Evolutionary conservation across 2,888 invertebrate genomes (phyloP).

Genomic region (Bruchidius siliquastri): DNA sequence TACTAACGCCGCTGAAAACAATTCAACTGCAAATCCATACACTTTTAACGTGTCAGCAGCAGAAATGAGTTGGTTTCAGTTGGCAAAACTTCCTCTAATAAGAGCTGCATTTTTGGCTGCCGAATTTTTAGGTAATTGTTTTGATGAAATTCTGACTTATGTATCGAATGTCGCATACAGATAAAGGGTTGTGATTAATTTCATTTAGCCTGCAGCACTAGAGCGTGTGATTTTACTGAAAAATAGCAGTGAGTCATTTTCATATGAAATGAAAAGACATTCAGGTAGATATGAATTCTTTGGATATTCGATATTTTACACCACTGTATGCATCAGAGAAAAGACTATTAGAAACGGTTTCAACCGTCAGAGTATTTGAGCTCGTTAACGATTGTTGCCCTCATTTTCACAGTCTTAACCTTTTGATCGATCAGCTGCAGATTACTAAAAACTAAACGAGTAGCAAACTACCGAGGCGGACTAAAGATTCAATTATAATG

Average conservation of each 20-base stretch:
- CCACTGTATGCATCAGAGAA: not conserved
- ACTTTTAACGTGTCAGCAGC: not conserved
- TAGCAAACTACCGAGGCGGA: not conserved
- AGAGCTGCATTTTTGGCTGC: not conserved
- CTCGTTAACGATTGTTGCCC: not conserved
- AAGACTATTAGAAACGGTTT: not conserved
- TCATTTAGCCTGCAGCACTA: not conserved
- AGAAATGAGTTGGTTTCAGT: not conserved
- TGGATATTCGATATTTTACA: too few species aligned
- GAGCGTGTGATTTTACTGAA: too few species aligned
- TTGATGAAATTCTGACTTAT: not conserved
- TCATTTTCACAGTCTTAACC: not conserved
- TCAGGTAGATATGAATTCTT: too few species aligned
- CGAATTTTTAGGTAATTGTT: not conserved
- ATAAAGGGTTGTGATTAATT: not conserved
- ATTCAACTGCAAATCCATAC: not conserved
- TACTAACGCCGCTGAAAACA: not conserved
- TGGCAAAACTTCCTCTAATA: not conserved
- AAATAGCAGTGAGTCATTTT: too few species aligned
- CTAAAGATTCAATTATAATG: not conserved
- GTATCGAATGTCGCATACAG: not conserved
- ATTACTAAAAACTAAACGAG: not conserved
- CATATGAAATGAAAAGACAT: too few species aligned
- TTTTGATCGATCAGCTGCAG: not conserved
- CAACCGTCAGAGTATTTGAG: not conserved